phyloP scores from a whole-genome alignment of 2,888 invertebrate genomes.

The Sphaerophoria rueppellii region DNA sequence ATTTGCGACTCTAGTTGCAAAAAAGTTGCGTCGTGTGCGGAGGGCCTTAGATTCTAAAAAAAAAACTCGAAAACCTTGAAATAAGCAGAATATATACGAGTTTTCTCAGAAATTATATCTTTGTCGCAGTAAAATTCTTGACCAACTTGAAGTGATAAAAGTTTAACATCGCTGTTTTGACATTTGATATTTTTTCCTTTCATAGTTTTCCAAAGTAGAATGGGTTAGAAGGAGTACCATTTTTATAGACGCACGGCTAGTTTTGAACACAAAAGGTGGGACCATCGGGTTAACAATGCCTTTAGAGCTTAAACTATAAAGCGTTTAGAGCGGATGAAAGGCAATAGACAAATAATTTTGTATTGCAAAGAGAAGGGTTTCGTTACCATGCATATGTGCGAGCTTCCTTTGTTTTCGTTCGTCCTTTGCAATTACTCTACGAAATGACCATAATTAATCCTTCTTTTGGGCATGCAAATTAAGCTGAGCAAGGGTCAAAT shows the following conservation, averaged over 20 bases:
- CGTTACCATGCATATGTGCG: background rate
- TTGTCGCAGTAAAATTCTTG: too few species aligned
- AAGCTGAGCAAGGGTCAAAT: constrained; percentile 61
- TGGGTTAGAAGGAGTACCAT: constrained; percentile 6
- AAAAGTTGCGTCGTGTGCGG: too few species aligned
- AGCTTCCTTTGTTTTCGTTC: constrained; percentile 55
- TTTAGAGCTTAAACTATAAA: constrained; percentile 15
- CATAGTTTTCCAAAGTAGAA: background rate
- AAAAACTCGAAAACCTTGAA: too few species aligned
- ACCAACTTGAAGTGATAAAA: too few species aligned
- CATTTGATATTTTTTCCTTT: background rate
- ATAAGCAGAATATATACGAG: too few species aligned
- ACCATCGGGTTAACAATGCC: constrained; percentile 9
- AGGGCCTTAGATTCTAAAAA: too few species aligned
- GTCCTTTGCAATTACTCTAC: constrained; percentile 72
- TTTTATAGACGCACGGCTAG: constrained; percentile 61
- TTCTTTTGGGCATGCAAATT: constrained; percentile 64
- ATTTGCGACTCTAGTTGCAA: too few species aligned
- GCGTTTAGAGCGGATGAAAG: constrained; percentile 36
- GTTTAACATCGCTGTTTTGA: constrained; percentile 3
- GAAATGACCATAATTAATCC: constrained; percentile 73
- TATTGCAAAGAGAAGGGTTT: background rate
- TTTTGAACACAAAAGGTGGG: constrained; percentile 43
- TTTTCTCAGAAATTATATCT: too few species aligned
- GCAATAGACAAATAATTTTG: constrained; percentile 34